Evolutionary conservation across 2,797 vertebrate genomes (phyloP), one percentile per base, ranked within the genome.

Genomic region (Epinephelus coioides): DNA sequence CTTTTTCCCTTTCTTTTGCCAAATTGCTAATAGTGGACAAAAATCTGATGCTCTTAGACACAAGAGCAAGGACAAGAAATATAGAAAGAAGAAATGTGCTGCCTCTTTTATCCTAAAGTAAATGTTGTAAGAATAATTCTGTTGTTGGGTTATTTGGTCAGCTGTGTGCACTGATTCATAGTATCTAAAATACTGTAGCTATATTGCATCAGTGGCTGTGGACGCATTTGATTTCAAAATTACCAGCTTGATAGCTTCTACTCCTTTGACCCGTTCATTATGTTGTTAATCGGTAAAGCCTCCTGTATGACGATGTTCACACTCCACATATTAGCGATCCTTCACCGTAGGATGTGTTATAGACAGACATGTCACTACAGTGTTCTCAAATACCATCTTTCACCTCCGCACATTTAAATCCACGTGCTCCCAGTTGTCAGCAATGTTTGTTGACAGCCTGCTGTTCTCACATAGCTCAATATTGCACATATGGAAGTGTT

Each of bases 401-500:
- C 78, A 27, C 73, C 73, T 83, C 84, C 70, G 73, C 84, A 87
- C 81, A 30, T 90, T 83, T 68, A 4, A 30, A 55, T 62, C 68
- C 74, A 63, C 40, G 8, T 65, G 62, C 73, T 82, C 70, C 73
- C 79, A 60, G 69, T 77, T 71, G 51, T 82, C 63, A 11, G 30
- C 79, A n/a, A 43, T 60, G 6, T 81, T 70, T 81, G 68, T 79
- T 75, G 73, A 86, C 88, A 74, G 83, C 86, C 62, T 50, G 85
- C 69, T 71, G 81, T 83, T 90, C 54, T 79, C 88, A 83, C 85
- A 19, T 74, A 61, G 72, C 81, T 88, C 76, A 51, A 25, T 83
- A 83, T 90, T 88, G 79, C 91, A 88, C 89, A 69, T 87, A 83
- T 78, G 68, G 64, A 84, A 86, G 87, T 86, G 85, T 80, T 86